Evolutionary conservation across 2,113 vertebrate genomes (phyloP).

Genomic region (Phodopus roborovskii): DNA sequence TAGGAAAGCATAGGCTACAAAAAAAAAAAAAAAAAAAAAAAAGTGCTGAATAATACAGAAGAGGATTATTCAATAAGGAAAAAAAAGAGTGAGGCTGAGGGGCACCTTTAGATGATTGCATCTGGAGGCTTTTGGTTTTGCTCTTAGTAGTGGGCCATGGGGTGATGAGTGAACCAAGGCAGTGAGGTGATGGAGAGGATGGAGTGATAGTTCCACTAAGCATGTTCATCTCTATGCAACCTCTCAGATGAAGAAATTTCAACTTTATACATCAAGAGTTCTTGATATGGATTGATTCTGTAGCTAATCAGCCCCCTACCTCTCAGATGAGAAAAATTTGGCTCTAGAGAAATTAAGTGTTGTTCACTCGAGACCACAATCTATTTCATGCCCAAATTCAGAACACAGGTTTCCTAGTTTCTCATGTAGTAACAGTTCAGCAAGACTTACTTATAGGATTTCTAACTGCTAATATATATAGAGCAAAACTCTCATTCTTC

Average conservation of each 20-base stretch:
- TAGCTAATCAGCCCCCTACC: slow-evolving; percentile 29
- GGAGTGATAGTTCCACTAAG: not conserved
- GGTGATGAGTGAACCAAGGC: not conserved
- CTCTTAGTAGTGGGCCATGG: not conserved
- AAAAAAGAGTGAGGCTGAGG: not conserved
- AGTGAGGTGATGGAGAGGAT: not conserved
- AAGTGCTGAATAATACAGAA: too few species aligned
- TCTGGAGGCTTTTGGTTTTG: not conserved
- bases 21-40: too few species aligned
- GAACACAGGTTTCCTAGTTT: not conserved
- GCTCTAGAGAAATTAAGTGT: not conserved
- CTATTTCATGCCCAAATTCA: not conserved
- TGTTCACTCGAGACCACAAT: not conserved
- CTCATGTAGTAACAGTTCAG: not conserved
- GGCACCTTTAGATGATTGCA: not conserved
- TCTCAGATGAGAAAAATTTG: slow-evolving; percentile 68
- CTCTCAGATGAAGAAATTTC: not conserved
- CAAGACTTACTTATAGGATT: not conserved
- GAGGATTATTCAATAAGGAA: too few species aligned
- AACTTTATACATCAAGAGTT: not conserved
- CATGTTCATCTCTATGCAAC: too few species aligned
- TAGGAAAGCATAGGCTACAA: too few species aligned
- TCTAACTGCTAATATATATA: not conserved
- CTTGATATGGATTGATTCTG: not conserved
- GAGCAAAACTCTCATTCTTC: not conserved